Base-by-base conservation (phyloP, 2,888 invertebrate species). In the Proisotoma minuta region DNA sequence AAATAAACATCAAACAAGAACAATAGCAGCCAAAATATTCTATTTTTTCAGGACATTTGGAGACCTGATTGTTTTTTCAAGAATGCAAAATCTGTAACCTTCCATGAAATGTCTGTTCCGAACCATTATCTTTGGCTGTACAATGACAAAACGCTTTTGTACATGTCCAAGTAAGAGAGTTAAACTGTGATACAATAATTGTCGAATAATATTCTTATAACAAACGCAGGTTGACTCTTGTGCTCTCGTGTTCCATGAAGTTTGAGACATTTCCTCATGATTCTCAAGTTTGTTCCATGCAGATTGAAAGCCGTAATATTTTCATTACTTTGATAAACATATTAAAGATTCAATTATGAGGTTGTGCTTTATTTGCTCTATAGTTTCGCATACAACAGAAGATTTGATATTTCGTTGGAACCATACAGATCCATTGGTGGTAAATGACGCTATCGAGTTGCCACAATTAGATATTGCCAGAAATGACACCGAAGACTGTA, bases 31-130 rank as follows among this genome's bases (percentile, higher is more conserved):
- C n/a, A n/a, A n/a, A 34, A 34, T 15, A 34, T 34, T 8, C 8
- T 34, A 10, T 34, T 15, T 8, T 34, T 39, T 66, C 89, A 90
- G 79, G 85, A 85, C 77, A 92, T 93, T 77, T 93, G 93, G 93
- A 82, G 92, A 62, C 93, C 93, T 0, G 93, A 93, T 79, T 91
- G 91, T 77, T 93, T 93, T 80, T 92, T 93, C 79, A 92, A 92
- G 79, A 93, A 92, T 77, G 92, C 92, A 20, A 93, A 93, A 79
- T 90, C 91, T 76, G 92, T 85, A 43, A 91, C 91, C 18, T 92
- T 93, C 76, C 93, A 93, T 74, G 91, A 92, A 80, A 92, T 93
- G 91, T 91, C 91, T 77, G 91, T 93, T 77, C 92, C 93, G 0
- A 93, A 93, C 77, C 92, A 93, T 78, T 93, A 93, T 77, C 81